Conservation (phyloP, 2,797 vertebrate species). For the Gambelia wislizenii region DNA sequence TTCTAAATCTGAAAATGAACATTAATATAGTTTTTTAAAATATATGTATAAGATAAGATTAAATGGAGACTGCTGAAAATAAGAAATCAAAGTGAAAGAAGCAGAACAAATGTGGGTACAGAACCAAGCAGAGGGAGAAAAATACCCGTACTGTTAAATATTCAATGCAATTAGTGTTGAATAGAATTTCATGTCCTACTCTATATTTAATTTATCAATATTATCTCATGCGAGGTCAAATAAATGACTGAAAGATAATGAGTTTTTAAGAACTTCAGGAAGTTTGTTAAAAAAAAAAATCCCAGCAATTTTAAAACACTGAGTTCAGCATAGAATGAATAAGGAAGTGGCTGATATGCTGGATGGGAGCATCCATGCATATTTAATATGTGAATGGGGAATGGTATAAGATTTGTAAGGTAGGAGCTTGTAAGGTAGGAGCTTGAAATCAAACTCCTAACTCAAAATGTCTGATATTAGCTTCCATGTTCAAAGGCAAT, state of each 20-base stretch:
- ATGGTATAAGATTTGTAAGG: not conserved
- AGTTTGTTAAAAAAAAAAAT: not conserved
- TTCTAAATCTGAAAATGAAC: not conserved
- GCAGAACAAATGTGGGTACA: not conserved
- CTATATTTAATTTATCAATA: constrained; percentile 49
- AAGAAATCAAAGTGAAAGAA: not conserved
- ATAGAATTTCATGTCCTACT: constrained; percentile 23
- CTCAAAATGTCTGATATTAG: not conserved
- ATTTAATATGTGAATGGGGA: not conserved
- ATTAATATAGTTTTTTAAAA: not conserved
- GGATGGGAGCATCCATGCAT: not conserved
- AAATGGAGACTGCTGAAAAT: constrained; percentile 19
- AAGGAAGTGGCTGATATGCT: not conserved
- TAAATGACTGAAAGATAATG: constrained; percentile 29
- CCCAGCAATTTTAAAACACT: not conserved
- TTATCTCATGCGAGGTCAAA: constrained; percentile 39
- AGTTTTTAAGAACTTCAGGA: constrained; percentile 20
- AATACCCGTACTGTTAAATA: constrained; percentile 46
- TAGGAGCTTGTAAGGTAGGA: too few species aligned
- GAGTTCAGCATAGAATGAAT: not conserved
- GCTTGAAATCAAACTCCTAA: not conserved
- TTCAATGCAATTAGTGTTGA: constrained; percentile 40
- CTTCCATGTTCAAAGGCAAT: too few species aligned
- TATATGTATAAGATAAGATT: not conserved
- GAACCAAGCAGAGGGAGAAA: constrained; percentile 37